A percentile compares a stretch with the other conserved stretches of the same genome.
Evolutionary conservation across 2,888 invertebrate species (phyloP).

Genomic region (Tetranychus truncatus): DNA sequence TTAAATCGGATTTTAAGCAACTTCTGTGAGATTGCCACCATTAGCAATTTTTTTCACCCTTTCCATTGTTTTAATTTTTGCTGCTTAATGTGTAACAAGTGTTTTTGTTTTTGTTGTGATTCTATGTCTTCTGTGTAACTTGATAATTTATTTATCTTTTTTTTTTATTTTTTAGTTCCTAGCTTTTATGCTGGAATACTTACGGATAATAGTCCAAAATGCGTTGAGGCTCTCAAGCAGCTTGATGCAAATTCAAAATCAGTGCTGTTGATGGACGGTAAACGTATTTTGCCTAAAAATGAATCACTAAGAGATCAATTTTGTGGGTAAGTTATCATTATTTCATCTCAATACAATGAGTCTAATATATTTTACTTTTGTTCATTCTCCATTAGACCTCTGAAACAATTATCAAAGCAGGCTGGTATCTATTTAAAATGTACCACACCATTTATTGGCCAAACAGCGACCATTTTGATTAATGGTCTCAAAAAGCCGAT

Average conservation of each 20-base stretch:
- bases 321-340: background rate
- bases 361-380: too few species aligned
- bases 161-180: background rate
- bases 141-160: background rate
- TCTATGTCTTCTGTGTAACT: too few species aligned
- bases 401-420: background rate
- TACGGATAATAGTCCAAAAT: background rate
- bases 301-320: background rate
- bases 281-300: background rate
- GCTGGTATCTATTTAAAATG: background rate
- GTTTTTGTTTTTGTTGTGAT: too few species aligned
- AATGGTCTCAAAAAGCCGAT: background rate
- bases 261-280: background rate
- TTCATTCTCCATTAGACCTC: background rate
- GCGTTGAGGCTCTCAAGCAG: background rate
- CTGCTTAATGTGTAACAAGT: too few species aligned
- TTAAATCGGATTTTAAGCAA: too few species aligned
- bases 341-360: too few species aligned
- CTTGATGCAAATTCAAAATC: background rate
- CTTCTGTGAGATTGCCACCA: too few species aligned
- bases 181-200: background rate
- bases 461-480: background rate
- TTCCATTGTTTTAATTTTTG: too few species aligned
- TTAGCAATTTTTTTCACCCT: too few species aligned
- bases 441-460: background rate